These are phyloP conservation scores for Micromesistius poutassou DNA, from an alignment of 2,797 vertebrate species.

Conservation along the genomic window DNA sequence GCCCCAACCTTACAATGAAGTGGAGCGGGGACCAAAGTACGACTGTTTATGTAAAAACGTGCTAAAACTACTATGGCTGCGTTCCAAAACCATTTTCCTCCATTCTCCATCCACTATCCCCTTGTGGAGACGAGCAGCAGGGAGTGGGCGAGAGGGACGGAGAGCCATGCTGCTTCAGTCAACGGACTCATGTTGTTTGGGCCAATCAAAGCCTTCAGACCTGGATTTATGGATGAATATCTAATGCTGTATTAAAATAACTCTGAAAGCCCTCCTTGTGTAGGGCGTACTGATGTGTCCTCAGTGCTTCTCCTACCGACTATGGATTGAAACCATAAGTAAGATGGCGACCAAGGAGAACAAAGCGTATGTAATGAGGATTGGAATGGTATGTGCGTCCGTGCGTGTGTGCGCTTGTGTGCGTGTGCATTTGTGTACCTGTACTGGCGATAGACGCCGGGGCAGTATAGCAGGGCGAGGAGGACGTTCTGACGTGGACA, in stretches of 20 bases:
- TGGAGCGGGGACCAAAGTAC: neutral
- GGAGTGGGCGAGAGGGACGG: too few species aligned
- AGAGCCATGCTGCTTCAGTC: too few species aligned
- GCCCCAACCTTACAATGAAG: neutral
- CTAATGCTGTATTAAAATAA: neutral
- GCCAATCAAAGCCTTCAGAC: too few species aligned
- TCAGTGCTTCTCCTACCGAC: too few species aligned
- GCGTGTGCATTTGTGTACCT: constrained; percentile 73
- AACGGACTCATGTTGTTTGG: too few species aligned
- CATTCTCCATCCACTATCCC: too few species aligned
- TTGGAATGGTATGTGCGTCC: neutral
- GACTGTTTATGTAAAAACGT: neutral
- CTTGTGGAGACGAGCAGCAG: too few species aligned
- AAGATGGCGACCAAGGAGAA: neutral
- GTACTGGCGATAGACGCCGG: constrained; percentile 86
- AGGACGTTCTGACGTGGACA: constrained; percentile 79
- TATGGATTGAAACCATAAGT: too few species aligned
- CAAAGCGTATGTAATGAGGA: neutral
- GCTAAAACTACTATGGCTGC: neutral
- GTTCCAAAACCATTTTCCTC: too few species aligned
- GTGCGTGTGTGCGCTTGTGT: constrained; percentile 1
- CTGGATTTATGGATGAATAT: neutral
- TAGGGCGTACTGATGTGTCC: too few species aligned
- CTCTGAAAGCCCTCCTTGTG: too few species aligned
- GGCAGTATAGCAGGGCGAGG: constrained; percentile 88